Evolutionary conservation across 2,797 vertebrate species (phyloP).

Genomic region (Potorous gilbertii): DNA sequence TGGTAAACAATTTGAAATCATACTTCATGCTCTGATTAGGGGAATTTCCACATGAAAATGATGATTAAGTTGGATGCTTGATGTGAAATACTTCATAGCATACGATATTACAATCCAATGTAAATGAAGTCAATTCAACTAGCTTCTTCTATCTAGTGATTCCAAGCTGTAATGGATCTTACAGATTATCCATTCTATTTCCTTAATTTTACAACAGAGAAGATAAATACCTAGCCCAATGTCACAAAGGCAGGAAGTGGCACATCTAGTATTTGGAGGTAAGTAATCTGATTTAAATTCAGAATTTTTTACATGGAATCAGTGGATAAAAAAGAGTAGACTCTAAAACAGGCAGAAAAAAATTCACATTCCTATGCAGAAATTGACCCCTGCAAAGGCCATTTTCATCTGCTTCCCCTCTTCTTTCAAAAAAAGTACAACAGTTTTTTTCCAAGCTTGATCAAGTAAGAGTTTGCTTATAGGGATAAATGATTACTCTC

Average conservation of each 20-base stretch:
- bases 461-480: background rate
- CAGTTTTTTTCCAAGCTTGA: background rate
- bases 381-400: background rate
- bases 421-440: background rate
- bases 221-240: background rate
- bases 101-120: background rate
- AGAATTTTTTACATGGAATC: background rate
- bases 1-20: background rate
- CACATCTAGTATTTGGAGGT: background rate
- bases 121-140: background rate
- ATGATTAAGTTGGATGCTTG: background rate
- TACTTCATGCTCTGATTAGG: background rate
- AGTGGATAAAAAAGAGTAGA: background rate
- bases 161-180: background rate
- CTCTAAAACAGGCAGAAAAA: background rate
- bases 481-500: background rate
- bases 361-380: background rate
- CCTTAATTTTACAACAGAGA: background rate
- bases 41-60: background rate
- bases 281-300: background rate
- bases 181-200: background rate
- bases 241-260: background rate
- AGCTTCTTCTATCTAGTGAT: background rate
- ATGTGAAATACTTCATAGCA: slow-evolving; percentile 6
- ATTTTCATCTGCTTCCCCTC: background rate